Percentiles rank a stretch among this genome's conserved stretches.
Conservation (phyloP, 2,113 vertebrate species). For the Anoplopoma fimbria region DNA sequence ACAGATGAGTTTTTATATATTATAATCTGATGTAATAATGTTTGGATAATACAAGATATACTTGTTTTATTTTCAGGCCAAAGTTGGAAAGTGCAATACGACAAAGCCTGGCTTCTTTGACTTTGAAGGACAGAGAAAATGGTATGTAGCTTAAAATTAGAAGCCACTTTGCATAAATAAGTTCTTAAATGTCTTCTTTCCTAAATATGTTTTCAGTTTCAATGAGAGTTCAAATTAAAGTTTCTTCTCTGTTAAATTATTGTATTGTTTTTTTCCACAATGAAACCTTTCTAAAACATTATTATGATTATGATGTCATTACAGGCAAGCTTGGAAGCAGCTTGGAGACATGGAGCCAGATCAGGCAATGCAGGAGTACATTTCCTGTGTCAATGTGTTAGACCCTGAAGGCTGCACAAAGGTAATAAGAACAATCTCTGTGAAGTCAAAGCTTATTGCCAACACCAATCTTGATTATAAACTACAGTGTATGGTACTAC, state of each 20-base stretch:
- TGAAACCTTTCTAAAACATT: neutral
- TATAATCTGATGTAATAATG: neutral
- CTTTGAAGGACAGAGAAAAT: slow-evolving; percentile 99
- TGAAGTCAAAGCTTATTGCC: neutral
- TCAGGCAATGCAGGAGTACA: slow-evolving; percentile 95
- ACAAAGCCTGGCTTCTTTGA: slow-evolving; percentile 97
- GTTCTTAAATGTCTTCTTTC: neutral
- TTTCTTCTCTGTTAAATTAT: neutral
- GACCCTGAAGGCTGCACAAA: slow-evolving; percentile 91
- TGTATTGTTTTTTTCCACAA: neutral
- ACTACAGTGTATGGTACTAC: neutral
- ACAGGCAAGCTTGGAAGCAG: slow-evolving; percentile 97
- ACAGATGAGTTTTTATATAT: neutral
- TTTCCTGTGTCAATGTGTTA: slow-evolving; percentile 90
- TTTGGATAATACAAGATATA: neutral
- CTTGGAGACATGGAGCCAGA: slow-evolving; percentile 90
- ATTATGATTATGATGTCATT: slow-evolving; percentile 41
- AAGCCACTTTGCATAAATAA: neutral
- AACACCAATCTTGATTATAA: neutral
- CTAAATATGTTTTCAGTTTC: neutral
- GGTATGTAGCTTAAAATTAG: slow-evolving; percentile 83
- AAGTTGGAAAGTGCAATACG: slow-evolving; percentile 93
- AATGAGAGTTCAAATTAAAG: neutral
- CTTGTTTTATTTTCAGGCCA: slow-evolving; percentile 84
- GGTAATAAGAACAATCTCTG: slow-evolving; percentile 79